Base-by-base conservation (phyloP, 2,113 vertebrate species). In the Aleadryas rufinucha region DNA sequence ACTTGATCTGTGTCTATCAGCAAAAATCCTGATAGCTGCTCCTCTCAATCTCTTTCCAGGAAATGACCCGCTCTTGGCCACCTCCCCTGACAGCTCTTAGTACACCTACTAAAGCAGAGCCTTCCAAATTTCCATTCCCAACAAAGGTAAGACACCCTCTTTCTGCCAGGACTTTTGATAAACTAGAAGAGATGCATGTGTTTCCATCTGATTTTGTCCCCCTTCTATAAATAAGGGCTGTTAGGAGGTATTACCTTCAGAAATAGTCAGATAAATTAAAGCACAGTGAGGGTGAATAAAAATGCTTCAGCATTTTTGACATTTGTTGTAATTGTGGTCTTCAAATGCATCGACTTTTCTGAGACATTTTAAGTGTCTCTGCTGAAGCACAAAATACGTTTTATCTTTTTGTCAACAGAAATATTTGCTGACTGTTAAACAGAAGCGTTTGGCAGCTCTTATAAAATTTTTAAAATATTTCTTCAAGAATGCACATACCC, bases 11-110 rank as follows among this genome's bases (percentile, higher is more conserved):
- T 2, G 1, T n/a, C 20, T 47, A 20, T 85, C 59, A 42, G 50
- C 33, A 70, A 39, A 90, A 87, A 21, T 60, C 21, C 41, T 71
- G 49, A 87, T 69, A 53, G 60, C 70, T 31, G 35, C 79, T 85
- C 74, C 41, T 75, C 69, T 93, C 74, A 37, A 95, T 95, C 92
- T 77, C 90, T 77, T 96, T 94, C 33, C 68, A 99, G 99, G 99
- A 99, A 98, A 99, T 99, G 99, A 99, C 98, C 71, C 98, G 98
- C 53, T 98, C 99, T 31, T 99, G 99, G 99, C 99, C 99, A 14
- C 99, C 99, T 83, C 98, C 98, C 65, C 91, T 99, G 96, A 98
- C 99, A 93, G 98, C 98, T 88, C 98, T 99, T 96, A 97, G 98
- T 39, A 99, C 99, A 0, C 99, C 99, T 24, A 97, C 97, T 82